These are phyloP conservation scores for Anastrepha ludens DNA, from an alignment of 1,140 invertebrate species.

Conservation along the genomic window DNA sequence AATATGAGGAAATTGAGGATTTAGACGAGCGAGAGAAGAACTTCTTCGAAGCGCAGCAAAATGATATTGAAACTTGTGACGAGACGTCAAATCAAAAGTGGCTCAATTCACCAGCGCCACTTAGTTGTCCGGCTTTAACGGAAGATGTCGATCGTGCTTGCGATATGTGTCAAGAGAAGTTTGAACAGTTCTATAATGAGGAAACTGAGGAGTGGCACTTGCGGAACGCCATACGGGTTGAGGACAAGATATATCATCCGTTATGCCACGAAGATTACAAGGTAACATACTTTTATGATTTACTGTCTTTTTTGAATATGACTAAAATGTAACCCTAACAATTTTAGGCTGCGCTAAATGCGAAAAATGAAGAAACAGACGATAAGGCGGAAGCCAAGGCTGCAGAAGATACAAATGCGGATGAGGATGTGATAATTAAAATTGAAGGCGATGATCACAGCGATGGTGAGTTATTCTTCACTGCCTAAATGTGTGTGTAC, in stretches of 20 bases:
- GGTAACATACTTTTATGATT: conserved; percentile 74
- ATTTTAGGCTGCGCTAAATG: conserved; percentile 63
- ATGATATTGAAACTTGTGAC: conserved; percentile 75
- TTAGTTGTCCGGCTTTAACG: conserved; percentile 72
- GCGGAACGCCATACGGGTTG: conserved; percentile 85
- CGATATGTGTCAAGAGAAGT: conserved; percentile 91
- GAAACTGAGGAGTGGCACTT: conserved; percentile 98
- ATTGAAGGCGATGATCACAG: conserved; percentile 63
- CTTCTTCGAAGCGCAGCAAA: conserved; percentile 87
- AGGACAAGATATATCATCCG: conserved; percentile 91
- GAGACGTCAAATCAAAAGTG: conserved; percentile 70
- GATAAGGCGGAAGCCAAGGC: conserved; percentile 62
- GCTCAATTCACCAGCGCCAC: conserved; percentile 66
- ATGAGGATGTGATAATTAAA: conserved; percentile 65
- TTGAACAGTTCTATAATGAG: conserved; percentile 96
- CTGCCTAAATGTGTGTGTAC: not conserved
- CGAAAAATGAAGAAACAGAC: conserved; percentile 55
- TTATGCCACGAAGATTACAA: conserved; percentile 92
- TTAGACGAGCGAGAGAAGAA: conserved; percentile 92
- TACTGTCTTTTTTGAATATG: conserved; percentile 33
- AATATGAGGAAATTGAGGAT: conserved; percentile 96
- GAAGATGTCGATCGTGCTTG: conserved; percentile 81
- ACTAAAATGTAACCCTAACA: not conserved
- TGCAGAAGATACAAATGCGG: conserved; percentile 38
- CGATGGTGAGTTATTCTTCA: not conserved